Evolutionary conservation across 2,113 vertebrate genomes (phyloP), one percentile per base, ranked within the genome.

Genomic region (Stictonetta naevosa): DNA sequence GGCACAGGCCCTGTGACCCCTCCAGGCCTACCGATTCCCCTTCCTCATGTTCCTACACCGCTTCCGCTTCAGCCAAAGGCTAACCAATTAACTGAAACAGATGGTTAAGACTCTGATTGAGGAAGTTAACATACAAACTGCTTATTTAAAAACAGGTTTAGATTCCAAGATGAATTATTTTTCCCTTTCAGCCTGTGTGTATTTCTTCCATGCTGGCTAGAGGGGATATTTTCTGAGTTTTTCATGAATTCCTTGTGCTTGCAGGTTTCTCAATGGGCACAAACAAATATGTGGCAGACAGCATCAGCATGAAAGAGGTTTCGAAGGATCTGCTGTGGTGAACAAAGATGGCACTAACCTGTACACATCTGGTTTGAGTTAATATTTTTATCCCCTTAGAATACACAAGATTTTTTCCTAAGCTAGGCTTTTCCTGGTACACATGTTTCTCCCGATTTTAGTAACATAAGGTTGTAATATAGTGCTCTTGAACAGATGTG

Each of bases 341-440:
- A 94, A 77, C 69, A 60, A 92, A 86, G 85, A 59, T 44, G 58
- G 38, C n/a, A 46, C 34, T 22, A 68, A 81, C 68, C 44, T 66
- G 73, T 52, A 29, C 48, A 13, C 67, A 87, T 91, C 71, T 97
- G 87, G 56, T 92, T 93, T 91, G 71, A 90, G 55, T 96, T 95
- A 95, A 76, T 93, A 56, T 64, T 96, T 94, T 78, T 92, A 92
- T 95, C 67, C 92, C 53, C 25, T 90, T 50, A 80, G 89, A 95
- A 81, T 29, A 96, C 33, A 84, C 0, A 3, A 88, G 86, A 86
- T 52, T 93, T 82, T 95, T 93, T 80, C 66, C 75, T 96, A 94
- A 96, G 78, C 83, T 62, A 46, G 90, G 55, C 26, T 86, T 76
- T 94, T 92, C 85, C 64, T 83, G 76, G 58, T 89, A 92, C 87